A percentile compares a stretch with the other conserved stretches of the same genome.
phyloP scores from a whole-genome alignment of 2,113 vertebrate species.

The Nycticebus coucang region DNA sequence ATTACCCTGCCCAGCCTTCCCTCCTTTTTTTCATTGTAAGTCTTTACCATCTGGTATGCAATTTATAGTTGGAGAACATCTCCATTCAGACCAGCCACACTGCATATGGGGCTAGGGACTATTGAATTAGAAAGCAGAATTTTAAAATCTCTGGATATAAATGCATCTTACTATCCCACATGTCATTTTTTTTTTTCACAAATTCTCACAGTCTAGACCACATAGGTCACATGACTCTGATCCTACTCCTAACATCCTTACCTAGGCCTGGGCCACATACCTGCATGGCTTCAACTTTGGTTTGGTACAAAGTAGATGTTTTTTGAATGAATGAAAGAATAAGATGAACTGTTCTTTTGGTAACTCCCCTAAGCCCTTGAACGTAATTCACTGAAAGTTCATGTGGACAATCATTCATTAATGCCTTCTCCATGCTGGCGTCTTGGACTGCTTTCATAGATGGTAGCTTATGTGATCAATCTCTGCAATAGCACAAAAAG shows the following conservation, averaged over 20 bases:
- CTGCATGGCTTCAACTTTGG: background rate
- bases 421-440: background rate
- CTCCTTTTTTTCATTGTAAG: background rate
- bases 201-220: background rate
- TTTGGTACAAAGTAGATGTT: background rate
- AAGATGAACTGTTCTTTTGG: background rate
- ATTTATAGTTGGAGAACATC: background rate
- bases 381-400: background rate
- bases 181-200: background rate
- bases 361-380: background rate
- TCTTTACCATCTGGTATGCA: background rate
- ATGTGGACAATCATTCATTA: background rate
- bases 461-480: background rate
- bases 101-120: background rate
- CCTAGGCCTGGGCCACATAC: no score
- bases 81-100: background rate
- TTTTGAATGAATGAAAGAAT: background rate
- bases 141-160: background rate
- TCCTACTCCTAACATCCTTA: background rate
- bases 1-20: no score
- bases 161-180: background rate
- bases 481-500: background rate
- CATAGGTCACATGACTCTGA: background rate
- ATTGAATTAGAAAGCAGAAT: background rate
- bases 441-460: background rate